phyloP scores from a whole-genome alignment of 2,888 invertebrate genomes.

The Drosophila mimetica region DNA sequence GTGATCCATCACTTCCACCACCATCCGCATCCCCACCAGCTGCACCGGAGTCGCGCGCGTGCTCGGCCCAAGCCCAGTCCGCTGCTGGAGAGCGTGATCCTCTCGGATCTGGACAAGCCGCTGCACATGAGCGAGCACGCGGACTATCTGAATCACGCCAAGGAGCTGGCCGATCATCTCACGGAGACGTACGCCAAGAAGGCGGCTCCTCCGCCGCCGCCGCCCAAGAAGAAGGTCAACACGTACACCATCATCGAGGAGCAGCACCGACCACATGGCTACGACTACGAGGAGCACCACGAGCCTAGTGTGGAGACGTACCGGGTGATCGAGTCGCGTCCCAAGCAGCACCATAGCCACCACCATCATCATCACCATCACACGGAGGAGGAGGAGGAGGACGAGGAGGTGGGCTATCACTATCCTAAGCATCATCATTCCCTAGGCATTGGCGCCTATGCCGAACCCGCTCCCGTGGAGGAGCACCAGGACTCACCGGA shows the following conservation, averaged over 20 bases:
- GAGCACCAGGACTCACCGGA: constrained; percentile 40
- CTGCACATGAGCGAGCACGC: constrained; percentile 55
- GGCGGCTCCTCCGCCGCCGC: constrained; percentile 32
- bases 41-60: constrained; percentile 1
- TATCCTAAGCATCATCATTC: constrained; percentile 35
- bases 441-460: constrained; percentile 34
- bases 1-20: constrained; percentile 74
- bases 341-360: constrained; percentile 24
- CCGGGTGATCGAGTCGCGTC: constrained; percentile 54
- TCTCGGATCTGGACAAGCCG: constrained; percentile 71
- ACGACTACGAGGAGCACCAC: constrained; percentile 46
- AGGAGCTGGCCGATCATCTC: constrained; percentile 62
- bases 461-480: constrained; percentile 67
- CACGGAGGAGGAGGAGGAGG: constrained; percentile 45
- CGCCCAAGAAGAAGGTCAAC: constrained; percentile 61
- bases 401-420: constrained; percentile 57
- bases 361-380: constrained; percentile 19
- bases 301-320: constrained; percentile 57
- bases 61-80: constrained; percentile 50
- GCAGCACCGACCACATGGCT: constrained; percentile 31
- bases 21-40: constrained; percentile 54
- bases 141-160: constrained; percentile 67
- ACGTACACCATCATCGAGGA: constrained; percentile 73
- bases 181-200: constrained; percentile 60
- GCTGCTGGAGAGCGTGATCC: constrained; percentile 67